phyloP scores from a whole-genome alignment of 2,888 invertebrate species.

The Ischnura elegans region DNA sequence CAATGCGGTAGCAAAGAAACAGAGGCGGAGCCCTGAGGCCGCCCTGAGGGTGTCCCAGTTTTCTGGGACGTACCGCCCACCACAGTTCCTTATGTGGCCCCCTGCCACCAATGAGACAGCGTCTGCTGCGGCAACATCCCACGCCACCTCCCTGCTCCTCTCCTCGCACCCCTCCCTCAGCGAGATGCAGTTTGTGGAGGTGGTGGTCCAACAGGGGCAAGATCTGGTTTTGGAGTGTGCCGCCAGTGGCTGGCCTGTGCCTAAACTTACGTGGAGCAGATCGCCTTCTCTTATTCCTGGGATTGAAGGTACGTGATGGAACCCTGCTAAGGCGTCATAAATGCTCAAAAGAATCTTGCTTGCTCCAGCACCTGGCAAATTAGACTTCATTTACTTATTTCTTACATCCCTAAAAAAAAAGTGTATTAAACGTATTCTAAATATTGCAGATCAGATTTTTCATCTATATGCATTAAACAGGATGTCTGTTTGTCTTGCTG shows the following conservation, averaged over 20 bases:
- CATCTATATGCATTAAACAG: too few relatives aligned
- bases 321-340: too few relatives aligned
- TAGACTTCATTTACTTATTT: too few relatives aligned
- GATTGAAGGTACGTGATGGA: neutral
- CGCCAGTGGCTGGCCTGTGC: slow-evolving; percentile 82
- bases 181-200: slow-evolving; percentile 74
- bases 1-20: slow-evolving; percentile 78
- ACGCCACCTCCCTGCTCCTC: slow-evolving; percentile 56
- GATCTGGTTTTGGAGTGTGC: slow-evolving; percentile 82
- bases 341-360: too few relatives aligned
- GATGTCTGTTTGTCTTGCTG: too few relatives aligned
- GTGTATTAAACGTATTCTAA: too few relatives aligned
- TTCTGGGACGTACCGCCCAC: slow-evolving; percentile 71
- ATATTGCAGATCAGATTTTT: too few relatives aligned
- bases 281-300: slow-evolving; percentile 70
- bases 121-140: slow-evolving; percentile 39
- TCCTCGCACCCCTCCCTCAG: slow-evolving; percentile 74
- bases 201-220: slow-evolving; percentile 78
- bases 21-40: slow-evolving; percentile 76
- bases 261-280: slow-evolving; percentile 79
- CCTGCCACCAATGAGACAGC: slow-evolving; percentile 62
- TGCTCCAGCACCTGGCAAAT: too few relatives aligned
- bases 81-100: slow-evolving; percentile 72
- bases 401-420: too few relatives aligned
- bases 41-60: slow-evolving; percentile 72